Evolutionary conservation across 2,113 vertebrate species (phyloP).

Genomic region (Lipophrys pholis): DNA sequence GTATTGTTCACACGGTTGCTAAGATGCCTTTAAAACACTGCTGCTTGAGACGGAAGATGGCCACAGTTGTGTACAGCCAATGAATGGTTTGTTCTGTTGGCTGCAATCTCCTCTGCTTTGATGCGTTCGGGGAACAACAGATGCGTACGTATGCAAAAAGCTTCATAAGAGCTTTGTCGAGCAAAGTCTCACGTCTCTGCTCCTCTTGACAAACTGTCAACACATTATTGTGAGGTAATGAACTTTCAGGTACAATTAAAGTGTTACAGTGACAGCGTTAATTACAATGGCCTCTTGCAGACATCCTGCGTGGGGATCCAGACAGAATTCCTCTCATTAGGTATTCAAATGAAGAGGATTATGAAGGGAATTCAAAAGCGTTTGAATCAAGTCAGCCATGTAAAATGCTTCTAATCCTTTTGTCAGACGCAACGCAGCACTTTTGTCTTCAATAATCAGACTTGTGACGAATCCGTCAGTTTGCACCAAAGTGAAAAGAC

Average conservation of each 20-base stretch:
- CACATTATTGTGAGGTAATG: constrained; percentile 18
- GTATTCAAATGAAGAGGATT: constrained; percentile 73
- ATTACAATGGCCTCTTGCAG: constrained; percentile 40
- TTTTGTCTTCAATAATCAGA: constrained; percentile 53
- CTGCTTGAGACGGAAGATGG: constrained; percentile 40
- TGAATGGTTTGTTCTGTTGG: constrained; percentile 46
- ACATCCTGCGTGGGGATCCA: constrained; percentile 55
- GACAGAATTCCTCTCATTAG: constrained; percentile 62
- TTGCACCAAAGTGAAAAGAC: constrained; percentile 21
- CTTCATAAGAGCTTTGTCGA: neutral
- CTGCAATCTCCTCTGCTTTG: constrained; percentile 17
- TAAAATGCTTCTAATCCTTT: constrained; percentile 68
- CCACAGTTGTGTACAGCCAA: constrained; percentile 54
- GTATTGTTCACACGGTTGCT: constrained; percentile 70
- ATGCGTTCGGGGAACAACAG: constrained; percentile 33
- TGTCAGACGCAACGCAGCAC: constrained; percentile 63
- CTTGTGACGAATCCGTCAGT: constrained; percentile 51
- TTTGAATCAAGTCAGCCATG: constrained; percentile 63
- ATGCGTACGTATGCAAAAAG: constrained; percentile 30
- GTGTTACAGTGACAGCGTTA: constrained; percentile 29
- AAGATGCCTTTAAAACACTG: constrained; percentile 52
- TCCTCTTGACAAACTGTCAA: constrained; percentile 15
- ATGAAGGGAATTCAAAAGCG: constrained; percentile 46
- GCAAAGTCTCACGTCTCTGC: neutral
- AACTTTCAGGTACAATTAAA: constrained; percentile 61